Base-by-base conservation (phyloP, 2,113 vertebrate genomes). In the Brevimyrus niger region DNA sequence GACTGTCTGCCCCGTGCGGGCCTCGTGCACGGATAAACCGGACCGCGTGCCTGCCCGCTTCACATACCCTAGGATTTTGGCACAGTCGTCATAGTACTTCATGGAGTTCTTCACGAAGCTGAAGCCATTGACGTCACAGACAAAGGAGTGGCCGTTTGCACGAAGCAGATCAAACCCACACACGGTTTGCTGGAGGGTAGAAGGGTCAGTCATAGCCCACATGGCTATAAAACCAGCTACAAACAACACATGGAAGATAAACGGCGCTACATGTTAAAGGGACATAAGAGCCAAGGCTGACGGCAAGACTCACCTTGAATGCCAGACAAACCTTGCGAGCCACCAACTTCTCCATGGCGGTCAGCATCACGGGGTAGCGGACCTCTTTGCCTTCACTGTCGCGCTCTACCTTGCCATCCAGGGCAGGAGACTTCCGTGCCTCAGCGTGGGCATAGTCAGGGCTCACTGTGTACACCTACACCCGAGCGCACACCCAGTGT, bases 31-130 rank as follows among this genome's bases (percentile, higher is more conserved):
- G 11, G 50, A 31, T 31, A 69, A 69, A 31, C 10, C 27, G 27
- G n/a, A 3, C n/a, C 48, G n/a, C 35, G 27, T 2, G 9, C 19
- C 76, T 19, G 6, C 38, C 90, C 21, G 38, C 44, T 44, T 84
- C 23, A 47, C 96, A 96, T 95, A 97, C 97, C 97, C 97, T 88
- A 98, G 94, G 90, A 98, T 98, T 93, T 98, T 98, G 90, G 97
- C 97, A 93, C 97, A 98, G 93, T 98, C 97, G 91, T 98, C 97
- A 89, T 98, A 98, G 93, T 98, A 98, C 92, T 97, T 98, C 97
- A 97, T 98, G 88, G 97, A 98, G 92, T 98, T 98, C 94, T 98
- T 98, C 93, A 98, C 97, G 91, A 98, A 98, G 94, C 97, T 98
- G 94, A 98, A 98, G 90, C 97, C 97, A 89, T 98, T 98, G 88